These are phyloP conservation scores for Polymixis lichenea DNA, from an alignment of 2,888 invertebrate genomes.

Conservation along the genomic window DNA sequence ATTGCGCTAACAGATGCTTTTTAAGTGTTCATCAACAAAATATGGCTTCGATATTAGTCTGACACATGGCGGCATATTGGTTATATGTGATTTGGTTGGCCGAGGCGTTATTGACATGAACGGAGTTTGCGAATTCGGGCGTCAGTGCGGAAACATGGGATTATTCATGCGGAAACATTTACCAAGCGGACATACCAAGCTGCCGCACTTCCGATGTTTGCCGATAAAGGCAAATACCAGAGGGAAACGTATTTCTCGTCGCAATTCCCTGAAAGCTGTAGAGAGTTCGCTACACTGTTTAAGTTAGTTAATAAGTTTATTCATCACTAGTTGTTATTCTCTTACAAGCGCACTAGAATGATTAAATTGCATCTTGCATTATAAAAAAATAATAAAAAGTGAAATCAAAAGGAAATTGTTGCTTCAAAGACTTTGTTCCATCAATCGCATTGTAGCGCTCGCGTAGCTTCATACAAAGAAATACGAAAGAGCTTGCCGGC, in stretches of 20 bases:
- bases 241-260: slow-evolving; percentile 4
- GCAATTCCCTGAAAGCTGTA: not conserved
- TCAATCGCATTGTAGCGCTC: not conserved
- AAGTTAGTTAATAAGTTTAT: not conserved
- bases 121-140: slow-evolving; percentile 31
- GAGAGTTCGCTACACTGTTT: not conserved
- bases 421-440: not conserved
- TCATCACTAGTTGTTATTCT: not conserved
- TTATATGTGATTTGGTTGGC: slow-evolving; percentile 28
- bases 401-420: not conserved
- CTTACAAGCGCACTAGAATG: not conserved
- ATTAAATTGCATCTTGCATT: not conserved
- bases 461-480: not conserved
- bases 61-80: slow-evolving; percentile 18
- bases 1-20: not conserved
- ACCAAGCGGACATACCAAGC: slow-evolving; percentile 29
- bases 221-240: slow-evolving; percentile 28
- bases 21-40: not conserved
- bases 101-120: slow-evolving; percentile 22
- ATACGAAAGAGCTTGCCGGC: not conserved
- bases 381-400: not conserved
- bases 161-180: slow-evolving; percentile 38
- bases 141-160: slow-evolving; percentile 30
- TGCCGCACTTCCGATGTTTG: slow-evolving; percentile 39
- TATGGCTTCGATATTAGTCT: slow-evolving; percentile 6